Evolutionary conservation across 2,888 invertebrate species (phyloP).

Genomic region (Luperina testacea): DNA sequence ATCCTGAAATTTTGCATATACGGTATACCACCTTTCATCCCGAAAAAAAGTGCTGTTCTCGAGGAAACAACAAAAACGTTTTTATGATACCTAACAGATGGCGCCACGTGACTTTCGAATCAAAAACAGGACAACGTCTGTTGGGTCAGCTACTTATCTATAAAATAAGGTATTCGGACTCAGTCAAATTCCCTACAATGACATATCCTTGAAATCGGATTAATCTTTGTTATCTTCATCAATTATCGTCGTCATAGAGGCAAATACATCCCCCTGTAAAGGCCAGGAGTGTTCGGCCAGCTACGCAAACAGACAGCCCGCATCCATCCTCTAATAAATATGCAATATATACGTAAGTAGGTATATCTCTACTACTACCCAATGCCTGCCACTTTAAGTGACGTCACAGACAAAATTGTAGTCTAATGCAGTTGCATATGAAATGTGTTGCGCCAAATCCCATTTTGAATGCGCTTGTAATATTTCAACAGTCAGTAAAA

Average conservation of each 20-base stretch:
- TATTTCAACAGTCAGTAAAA: constrained; percentile 42
- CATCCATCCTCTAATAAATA: neutral
- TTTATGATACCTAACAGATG: no score
- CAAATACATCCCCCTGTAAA: neutral
- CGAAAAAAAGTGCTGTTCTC: no score
- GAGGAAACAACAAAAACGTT: no score
- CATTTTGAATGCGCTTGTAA: constrained; percentile 34
- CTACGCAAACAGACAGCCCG: neutral
- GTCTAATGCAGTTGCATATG: constrained; percentile 16
- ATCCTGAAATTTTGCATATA: no score
- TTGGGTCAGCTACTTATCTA: no score
- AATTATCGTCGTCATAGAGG: neutral
- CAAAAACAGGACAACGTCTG: no score
- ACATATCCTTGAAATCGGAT: neutral
- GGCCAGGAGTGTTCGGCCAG: neutral
- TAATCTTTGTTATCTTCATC: neutral
- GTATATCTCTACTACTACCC: neutral
- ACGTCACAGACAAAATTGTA: constrained; percentile 12
- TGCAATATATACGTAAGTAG: no score
- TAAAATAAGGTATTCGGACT: no score
- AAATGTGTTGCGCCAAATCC: constrained; percentile 28
- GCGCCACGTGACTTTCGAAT: no score
- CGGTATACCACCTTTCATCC: no score
- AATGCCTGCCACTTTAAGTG: neutral
- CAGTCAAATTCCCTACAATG: no score